A percentile compares a stretch with the other conserved stretches of the same genome.
Evolutionary conservation across 2,888 invertebrate genomes (phyloP).

Genomic region (Hylaea fasciaria): DNA sequence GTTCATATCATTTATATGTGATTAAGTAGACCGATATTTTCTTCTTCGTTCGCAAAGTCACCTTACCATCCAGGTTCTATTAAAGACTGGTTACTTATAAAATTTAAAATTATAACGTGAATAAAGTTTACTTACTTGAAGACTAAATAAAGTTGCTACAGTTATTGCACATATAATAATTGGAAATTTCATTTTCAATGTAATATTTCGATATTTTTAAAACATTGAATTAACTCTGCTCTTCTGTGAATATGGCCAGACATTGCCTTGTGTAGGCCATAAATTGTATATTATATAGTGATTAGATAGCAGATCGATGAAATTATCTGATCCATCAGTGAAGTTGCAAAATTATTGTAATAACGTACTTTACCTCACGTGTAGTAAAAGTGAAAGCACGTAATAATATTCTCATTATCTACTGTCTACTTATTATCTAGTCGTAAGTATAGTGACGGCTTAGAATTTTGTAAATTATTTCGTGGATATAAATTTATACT

Average conservation of each 20-base stretch:
- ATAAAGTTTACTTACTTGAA: slow-evolving; percentile 30
- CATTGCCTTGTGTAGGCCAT: slow-evolving; percentile 9
- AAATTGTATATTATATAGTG: slow-evolving; percentile 23
- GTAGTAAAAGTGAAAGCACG: slow-evolving; percentile 6
- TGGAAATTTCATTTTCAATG: slow-evolving; percentile 31
- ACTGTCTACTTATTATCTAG: neutral
- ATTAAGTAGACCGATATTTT: too few species aligned
- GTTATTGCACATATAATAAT: slow-evolving; percentile 18
- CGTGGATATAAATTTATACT: too few species aligned
- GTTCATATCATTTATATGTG: too few species aligned
- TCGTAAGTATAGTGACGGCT: slow-evolving; percentile 9
- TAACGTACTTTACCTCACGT: slow-evolving; percentile 13
- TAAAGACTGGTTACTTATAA: too few species aligned
- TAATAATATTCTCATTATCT: neutral
- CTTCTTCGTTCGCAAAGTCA: too few species aligned
- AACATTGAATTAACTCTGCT: slow-evolving; percentile 3
- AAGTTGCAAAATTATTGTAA: slow-evolving; percentile 7
- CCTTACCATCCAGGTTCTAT: too few species aligned
- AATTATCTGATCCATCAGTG: slow-evolving; percentile 11
- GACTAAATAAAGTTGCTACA: slow-evolving; percentile 19
- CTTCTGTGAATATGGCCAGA: neutral
- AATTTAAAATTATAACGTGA: neutral
- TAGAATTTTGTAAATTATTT: too few species aligned
- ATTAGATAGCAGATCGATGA: slow-evolving; percentile 9
- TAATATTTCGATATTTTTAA: neutral